A percentile compares a stretch with the other conserved stretches of the same genome.
These are phyloP conservation scores for Mus spretus DNA, from an alignment of 2,797 vertebrate genomes.

Conservation along the genomic window DNA sequence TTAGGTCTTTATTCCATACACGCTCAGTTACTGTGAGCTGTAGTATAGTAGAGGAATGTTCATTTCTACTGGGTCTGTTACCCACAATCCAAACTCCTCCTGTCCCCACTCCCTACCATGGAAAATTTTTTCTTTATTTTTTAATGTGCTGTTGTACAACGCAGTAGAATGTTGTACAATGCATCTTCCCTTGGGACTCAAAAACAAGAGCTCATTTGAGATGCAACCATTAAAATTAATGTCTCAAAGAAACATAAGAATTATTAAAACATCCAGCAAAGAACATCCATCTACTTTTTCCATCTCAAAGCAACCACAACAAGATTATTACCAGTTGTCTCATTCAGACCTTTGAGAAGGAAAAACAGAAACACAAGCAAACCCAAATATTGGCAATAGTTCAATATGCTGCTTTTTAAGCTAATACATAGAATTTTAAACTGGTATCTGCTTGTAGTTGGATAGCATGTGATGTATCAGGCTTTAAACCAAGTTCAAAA, in stretches of 20 bases:
- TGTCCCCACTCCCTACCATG: background rate
- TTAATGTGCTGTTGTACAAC: slow-evolving; percentile 35
- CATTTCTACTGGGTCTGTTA: background rate
- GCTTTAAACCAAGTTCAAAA: slow-evolving; percentile 18
- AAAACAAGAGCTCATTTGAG: slow-evolving; percentile 32
- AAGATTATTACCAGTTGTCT: background rate
- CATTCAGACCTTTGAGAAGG: slow-evolving; percentile 19
- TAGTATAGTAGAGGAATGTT: background rate
- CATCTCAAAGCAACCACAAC: background rate
- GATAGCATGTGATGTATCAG: background rate
- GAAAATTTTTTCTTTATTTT: slow-evolving; percentile 13
- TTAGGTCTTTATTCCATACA: background rate
- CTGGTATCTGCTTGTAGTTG: slow-evolving; percentile 22
- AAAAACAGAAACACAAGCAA: slow-evolving; percentile 19
- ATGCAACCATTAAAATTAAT: slow-evolving; percentile 36
- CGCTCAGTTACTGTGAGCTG: background rate
- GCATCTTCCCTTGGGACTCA: background rate
- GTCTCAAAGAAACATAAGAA: slow-evolving; percentile 48
- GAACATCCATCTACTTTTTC: background rate
- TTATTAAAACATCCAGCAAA: slow-evolving; percentile 25
- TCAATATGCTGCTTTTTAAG: background rate
- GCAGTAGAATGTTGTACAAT: slow-evolving; percentile 1
- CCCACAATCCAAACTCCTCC: background rate
- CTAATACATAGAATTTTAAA: background rate
- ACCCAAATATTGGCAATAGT: background rate